Conservation (phyloP, 2,888 invertebrate genomes). For the Tetranychus piercei region DNA sequence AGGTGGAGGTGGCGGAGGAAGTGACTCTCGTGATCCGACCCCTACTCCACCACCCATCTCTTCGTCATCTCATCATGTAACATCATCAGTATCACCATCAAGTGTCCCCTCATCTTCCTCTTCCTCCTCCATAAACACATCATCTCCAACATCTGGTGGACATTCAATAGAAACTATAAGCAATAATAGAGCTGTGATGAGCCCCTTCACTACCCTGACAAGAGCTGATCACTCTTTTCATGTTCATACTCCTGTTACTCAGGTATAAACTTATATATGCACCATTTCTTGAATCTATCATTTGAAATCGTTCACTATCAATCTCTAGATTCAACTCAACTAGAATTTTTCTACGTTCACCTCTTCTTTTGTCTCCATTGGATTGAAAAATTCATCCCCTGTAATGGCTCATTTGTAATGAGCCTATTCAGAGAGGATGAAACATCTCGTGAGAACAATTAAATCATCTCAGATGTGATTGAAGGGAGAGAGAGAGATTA, state of each 20-base stretch:
- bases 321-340: too few species aligned
- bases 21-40: neutral
- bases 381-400: too few species aligned
- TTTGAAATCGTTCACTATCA: too few species aligned
- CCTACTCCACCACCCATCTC: conserved; percentile 5
- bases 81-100: neutral
- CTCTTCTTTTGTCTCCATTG: too few species aligned
- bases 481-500: neutral
- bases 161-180: conserved; percentile 18
- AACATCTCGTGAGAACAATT: neutral
- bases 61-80: conserved; percentile 1
- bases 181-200: conserved; percentile 33
- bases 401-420: conserved; percentile 32
- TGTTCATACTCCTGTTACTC: conserved; percentile 55
- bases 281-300: neutral
- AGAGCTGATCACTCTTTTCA: conserved; percentile 62
- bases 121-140: neutral
- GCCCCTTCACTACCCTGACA: conserved; percentile 33
- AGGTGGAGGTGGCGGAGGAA: neutral
- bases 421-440: neutral
- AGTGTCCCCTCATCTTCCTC: neutral
- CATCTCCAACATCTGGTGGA: neutral
- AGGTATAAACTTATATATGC: neutral
- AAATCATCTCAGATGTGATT: neutral
- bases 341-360: too few species aligned